Conservation (phyloP, 53 echinoderm and acorn worm genomes). For the Stichopus horrens region DNA sequence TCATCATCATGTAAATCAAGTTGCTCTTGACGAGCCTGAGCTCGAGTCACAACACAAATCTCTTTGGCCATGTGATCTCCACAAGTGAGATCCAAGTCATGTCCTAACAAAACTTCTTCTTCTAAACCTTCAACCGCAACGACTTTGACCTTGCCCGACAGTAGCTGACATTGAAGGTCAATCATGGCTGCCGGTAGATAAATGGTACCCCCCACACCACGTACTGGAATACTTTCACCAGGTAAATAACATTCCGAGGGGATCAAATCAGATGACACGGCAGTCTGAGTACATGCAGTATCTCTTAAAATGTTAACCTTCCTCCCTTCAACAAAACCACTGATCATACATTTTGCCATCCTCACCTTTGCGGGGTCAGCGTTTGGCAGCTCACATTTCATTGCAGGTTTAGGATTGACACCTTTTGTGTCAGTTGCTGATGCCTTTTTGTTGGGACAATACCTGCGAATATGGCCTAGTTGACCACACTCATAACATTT, state of each 20-base stretch:
- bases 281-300: conserved; percentile 44
- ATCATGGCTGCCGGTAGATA: conserved; percentile 4
- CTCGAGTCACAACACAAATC: conserved; percentile 51
- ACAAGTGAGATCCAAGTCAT: conserved; percentile 43
- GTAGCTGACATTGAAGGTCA: conserved; percentile 9
- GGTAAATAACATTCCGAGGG: conserved; percentile 11
- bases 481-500: neutral
- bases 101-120: conserved; percentile 42
- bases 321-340: conserved; percentile 10
- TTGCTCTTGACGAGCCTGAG: conserved; percentile 46
- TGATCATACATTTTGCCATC: conserved; percentile 23
- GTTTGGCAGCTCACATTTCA: neutral
- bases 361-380: conserved; percentile 14
- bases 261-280: neutral
- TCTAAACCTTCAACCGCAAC: conserved; percentile 38
- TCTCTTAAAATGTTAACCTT: conserved; percentile 34
- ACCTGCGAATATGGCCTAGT: neutral
- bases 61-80: conserved; percentile 50
- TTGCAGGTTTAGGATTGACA: neutral
- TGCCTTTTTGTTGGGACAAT: neutral
- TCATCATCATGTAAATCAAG: conserved; percentile 33
- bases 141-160: conserved; percentile 13
- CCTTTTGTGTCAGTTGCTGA: neutral
- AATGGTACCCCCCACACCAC: conserved; percentile 23
- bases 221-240: conserved; percentile 21